Evolutionary conservation across 2,888 invertebrate species (phyloP), one percentile per base, ranked within the genome.

Genomic region (Stenotaenia linearis): DNA sequence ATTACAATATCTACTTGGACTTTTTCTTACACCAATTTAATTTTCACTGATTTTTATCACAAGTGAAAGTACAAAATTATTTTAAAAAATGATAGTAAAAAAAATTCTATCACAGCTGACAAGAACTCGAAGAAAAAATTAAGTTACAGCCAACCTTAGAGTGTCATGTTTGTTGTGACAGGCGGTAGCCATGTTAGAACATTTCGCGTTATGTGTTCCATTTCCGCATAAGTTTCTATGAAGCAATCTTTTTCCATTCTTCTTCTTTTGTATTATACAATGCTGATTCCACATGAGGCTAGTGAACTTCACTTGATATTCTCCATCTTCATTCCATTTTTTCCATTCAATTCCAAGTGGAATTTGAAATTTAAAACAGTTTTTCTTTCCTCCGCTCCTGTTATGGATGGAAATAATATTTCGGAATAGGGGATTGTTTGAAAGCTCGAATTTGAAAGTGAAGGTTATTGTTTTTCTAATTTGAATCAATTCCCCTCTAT

Each of bases 261-360:
- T 45, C 3, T 45, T 18, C 18, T 28, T 69, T 69, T 69, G 69
- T 69, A 69, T 69, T 25, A 69, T 69, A 69, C 69, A 69, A 69
- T 69, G 69, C 50, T 69, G 69, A 69, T 69, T 69, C 69, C 69
- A 69, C 69, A 69, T n/a, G 69, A 69, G 69, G 69, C 69, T 69
- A 69, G 69, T 69, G 69, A 69, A 69, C 69, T 69, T 3, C 28
- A 69, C 69, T 69, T 69, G 69, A 69, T 69, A 69, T 69, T 69
- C 69, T 69, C 69, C 69, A 69, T 69, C 69, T 69, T 69, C 69
- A 69, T 69, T 69, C 69, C 25, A 69, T 69, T 69, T 69, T 56
- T 69, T 69, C 69, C 69, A 69, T 69, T 69, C 69, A 69, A 69
- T 69, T 28, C 69, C 69, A 69, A 69, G 28, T 23, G 69, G 25